phyloP scores from a whole-genome alignment of 2,888 invertebrate species.

The Mycalesis mineus region DNA sequence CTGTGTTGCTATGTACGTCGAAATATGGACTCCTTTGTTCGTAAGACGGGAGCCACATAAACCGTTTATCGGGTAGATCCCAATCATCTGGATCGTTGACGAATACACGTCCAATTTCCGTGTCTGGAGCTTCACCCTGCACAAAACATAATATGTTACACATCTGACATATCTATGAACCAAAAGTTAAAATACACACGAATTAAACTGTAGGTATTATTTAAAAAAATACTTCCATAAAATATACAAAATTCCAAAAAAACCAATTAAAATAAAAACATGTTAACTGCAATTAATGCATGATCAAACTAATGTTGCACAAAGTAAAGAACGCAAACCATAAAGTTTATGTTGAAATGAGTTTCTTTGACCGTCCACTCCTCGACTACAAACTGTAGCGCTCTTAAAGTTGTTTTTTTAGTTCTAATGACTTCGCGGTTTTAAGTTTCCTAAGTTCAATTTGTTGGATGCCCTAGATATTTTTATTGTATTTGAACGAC shows the following conservation, averaged over 20 bases:
- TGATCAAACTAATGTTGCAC: no score
- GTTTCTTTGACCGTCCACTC: neutral
- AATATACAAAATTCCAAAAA: no score
- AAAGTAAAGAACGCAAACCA: neutral
- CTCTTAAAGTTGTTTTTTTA: constrained; percentile 11
- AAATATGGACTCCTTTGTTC: constrained; percentile 81
- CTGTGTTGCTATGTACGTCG: constrained; percentile 84
- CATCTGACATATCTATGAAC: neutral
- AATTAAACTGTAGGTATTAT: no score
- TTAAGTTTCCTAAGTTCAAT: constrained; percentile 14
- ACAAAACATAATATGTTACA: neutral
- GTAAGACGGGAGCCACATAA: constrained; percentile 81
- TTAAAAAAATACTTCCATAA: no score
- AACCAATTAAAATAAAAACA: no score
- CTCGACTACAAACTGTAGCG: neutral
- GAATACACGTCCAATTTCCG: constrained; percentile 93
- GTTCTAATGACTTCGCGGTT: constrained; percentile 16
- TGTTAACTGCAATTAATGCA: no score
- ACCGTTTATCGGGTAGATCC: constrained; percentile 95
- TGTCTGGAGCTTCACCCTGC: constrained; percentile 86
- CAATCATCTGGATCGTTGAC: constrained; percentile 98
- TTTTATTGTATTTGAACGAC: neutral
- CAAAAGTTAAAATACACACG: no score
- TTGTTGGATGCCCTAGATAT: constrained; percentile 5
- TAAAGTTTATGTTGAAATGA: neutral